Base-by-base conservation (phyloP, 1,140 invertebrate genomes). In the Amphibalanus amphitrite region DNA sequence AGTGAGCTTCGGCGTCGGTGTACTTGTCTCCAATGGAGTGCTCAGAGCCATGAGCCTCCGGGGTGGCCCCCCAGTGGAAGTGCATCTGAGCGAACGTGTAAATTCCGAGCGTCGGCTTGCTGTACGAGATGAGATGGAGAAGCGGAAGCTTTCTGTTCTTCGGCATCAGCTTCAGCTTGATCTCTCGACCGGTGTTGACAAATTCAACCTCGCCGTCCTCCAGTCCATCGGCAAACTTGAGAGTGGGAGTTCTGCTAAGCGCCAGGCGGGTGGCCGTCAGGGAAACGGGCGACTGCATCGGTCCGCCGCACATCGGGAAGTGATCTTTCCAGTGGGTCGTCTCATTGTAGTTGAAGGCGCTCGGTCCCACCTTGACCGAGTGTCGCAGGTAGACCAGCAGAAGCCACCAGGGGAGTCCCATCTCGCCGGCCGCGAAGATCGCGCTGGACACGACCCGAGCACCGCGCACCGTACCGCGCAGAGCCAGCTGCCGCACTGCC, bases 31-130 rank as follows among this genome's bases (percentile, higher is more conserved):
- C 47, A 20, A 59, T 6, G 6, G 47, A 8, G 47, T 59, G 90
- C 77, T 92, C 90, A 0, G 88, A 88, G 13, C 85, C 85, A 6
- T 76, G 71, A 23, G 76, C 75, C 72, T 80, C 78, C 26, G 28
- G n/a, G 17, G 80, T 77, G 15, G 76, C 76, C 70, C 85, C 83
- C 87, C 89, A 91, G 76, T 92, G 90, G 75, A 91, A 86, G 76
- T 92, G 90, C 29, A 91, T 81, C 76, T 89, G 86, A 40, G 86
- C 82, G 68, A 90, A 79, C 17, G 82, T 76, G 76, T 86, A 90
- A 1, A 81, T 81, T 4, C 79, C 78, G 25, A 82, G 76, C 29
- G 85, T 69, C 73, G 23, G 71, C 73, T n/a, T 23, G 25, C n/a
- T 71, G 26, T 25, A 29, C 15, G n/a, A 69, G 65, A 10, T 23